phyloP scores from a whole-genome alignment of 2,113 vertebrate species.

The Ceratotherium simum region DNA sequence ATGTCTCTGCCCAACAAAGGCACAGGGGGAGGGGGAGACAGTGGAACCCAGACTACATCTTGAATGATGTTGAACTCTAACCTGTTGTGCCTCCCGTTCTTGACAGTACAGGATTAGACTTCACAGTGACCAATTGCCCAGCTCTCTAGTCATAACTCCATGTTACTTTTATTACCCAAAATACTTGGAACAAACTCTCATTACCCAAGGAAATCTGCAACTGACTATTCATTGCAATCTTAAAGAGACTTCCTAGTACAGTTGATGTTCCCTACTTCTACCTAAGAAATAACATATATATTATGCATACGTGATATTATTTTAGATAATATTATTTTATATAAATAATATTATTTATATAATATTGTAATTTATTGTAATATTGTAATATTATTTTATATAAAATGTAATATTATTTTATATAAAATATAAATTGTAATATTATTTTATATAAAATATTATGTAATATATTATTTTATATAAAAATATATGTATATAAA shows the following conservation, averaged over 20 bases:
- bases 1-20: not conserved
- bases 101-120: not conserved
- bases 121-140: not conserved
- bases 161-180: not conserved
- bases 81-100: not conserved
- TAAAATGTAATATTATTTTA: too few relatives aligned
- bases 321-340: too few relatives aligned
- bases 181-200: not conserved
- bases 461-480: too few relatives aligned
- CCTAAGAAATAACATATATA: not conserved
- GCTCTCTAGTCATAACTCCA: not conserved
- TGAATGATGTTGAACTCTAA: not conserved
- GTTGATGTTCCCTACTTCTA: not conserved
- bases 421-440: too few relatives aligned
- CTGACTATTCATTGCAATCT: not conserved
- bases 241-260: not conserved
- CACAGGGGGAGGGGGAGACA: not conserved
- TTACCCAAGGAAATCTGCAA: not conserved
- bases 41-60: not conserved
- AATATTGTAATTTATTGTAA: too few relatives aligned
- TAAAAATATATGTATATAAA: not conserved
- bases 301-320: not conserved
- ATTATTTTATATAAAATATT: not conserved
- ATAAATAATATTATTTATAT: not conserved
- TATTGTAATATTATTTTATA: too few relatives aligned